phyloP scores from a whole-genome alignment of 2,113 vertebrate species.

The Nothobranchius kuhntae region DNA sequence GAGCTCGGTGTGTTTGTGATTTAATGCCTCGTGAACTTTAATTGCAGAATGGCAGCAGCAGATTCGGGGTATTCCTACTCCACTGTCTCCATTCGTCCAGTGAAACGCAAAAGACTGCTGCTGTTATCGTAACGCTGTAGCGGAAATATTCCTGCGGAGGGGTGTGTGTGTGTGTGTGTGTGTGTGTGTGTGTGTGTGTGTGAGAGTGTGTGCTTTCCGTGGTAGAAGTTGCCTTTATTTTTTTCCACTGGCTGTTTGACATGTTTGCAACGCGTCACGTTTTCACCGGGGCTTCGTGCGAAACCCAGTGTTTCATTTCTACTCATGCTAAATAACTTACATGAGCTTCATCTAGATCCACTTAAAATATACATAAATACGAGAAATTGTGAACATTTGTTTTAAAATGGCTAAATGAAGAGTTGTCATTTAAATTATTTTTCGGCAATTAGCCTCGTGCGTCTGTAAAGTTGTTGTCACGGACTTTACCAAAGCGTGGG shows the following conservation, averaged over 20 bases:
- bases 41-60: neutral
- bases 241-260: slow-evolving; percentile 50
- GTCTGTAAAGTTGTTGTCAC: neutral
- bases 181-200: slow-evolving; percentile 8
- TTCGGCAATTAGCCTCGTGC: no score
- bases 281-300: neutral
- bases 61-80: neutral
- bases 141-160: slow-evolving; percentile 52
- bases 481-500: neutral
- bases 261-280: slow-evolving; percentile 1
- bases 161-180: slow-evolving; percentile 18
- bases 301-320: no score
- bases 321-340: no score
- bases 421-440: no score
- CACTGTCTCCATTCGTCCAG: slow-evolving; percentile 32
- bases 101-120: slow-evolving; percentile 21
- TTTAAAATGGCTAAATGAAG: neutral
- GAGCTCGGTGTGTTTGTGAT: slow-evolving; percentile 10
- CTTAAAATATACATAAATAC: no score
- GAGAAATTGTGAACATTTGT: no score
- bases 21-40: neutral
- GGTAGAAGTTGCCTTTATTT: slow-evolving; percentile 36
- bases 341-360: no score
- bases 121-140: slow-evolving; percentile 40
- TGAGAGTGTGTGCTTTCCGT: slow-evolving; percentile 44